These are phyloP conservation scores for Subanguina moxae DNA, from an alignment of 1,140 invertebrate genomes.

Conservation along the genomic window DNA sequence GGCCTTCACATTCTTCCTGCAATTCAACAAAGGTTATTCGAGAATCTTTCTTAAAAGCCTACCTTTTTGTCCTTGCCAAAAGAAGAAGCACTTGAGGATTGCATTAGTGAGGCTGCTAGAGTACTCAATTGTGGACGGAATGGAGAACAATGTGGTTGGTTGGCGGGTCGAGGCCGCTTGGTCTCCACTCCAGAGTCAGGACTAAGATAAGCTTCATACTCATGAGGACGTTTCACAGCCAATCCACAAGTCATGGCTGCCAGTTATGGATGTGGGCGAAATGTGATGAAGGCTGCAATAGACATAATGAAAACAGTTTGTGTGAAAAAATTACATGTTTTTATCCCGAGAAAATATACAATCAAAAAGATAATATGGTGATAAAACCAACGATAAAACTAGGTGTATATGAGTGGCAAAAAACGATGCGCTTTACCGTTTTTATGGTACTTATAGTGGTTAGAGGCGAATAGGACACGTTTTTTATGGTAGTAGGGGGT, in stretches of 20 bases:
- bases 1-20: slow-evolving; percentile 24
- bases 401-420: too few species aligned
- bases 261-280: too few species aligned
- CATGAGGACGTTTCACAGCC: slow-evolving; percentile 51
- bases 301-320: too few species aligned
- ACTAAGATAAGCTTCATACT: slow-evolving; percentile 42
- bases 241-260: slow-evolving; percentile 56
- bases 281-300: too few species aligned
- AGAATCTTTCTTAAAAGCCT: slow-evolving; percentile 1
- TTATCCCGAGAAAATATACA: too few species aligned
- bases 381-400: too few species aligned
- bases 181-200: slow-evolving; percentile 41
- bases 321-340: too few species aligned
- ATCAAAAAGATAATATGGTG: too few species aligned
- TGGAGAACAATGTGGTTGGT: slow-evolving; percentile 49
- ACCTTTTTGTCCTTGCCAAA: slow-evolving; percentile 17
- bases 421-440: too few species aligned
- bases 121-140: slow-evolving; percentile 55
- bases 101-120: slow-evolving; percentile 45
- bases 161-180: slow-evolving; percentile 41
- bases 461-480: too few species aligned
- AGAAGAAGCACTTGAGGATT: slow-evolving; percentile 14
- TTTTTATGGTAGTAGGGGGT: too few species aligned
- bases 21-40: slow-evolving; percentile 2
- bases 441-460: too few species aligned